phyloP scores from a whole-genome alignment of 2,888 invertebrate species.

The Limenitis camilla region DNA sequence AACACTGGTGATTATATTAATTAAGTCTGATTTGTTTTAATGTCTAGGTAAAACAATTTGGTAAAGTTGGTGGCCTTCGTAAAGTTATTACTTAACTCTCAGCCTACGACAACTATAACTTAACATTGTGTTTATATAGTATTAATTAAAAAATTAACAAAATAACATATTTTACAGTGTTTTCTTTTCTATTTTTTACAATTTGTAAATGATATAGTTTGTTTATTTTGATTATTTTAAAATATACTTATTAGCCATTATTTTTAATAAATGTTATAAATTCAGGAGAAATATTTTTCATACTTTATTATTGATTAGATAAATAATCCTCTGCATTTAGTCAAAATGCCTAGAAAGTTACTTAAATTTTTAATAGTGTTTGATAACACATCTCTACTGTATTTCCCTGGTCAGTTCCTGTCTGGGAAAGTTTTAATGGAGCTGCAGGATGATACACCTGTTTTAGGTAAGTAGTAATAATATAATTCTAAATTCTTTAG shows the following conservation, averaged over 20 bases:
- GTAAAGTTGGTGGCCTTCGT: constrained; percentile 58
- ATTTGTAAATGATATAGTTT: too few species aligned
- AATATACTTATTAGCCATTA: too few species aligned
- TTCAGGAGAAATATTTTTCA: too few species aligned
- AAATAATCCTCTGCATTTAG: background rate
- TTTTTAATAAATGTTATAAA: too few species aligned
- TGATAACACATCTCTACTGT: constrained; percentile 93
- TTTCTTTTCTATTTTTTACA: too few species aligned
- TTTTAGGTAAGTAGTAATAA: constrained; percentile 78
- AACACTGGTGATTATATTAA: background rate
- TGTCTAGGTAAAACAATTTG: constrained; percentile 4
- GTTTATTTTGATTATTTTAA: too few species aligned
- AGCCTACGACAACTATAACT: constrained; percentile 44
- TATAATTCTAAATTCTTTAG: background rate
- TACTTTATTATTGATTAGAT: too few species aligned
- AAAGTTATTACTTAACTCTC: constrained; percentile 60
- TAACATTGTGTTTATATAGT: too few species aligned
- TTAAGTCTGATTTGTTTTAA: background rate
- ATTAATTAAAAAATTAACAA: too few species aligned
- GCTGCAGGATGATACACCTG: constrained; percentile 93
- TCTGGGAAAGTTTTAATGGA: constrained; percentile 94
- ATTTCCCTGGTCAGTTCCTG: constrained; percentile 95
- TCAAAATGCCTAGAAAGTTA: constrained; percentile 87
- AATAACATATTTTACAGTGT: too few species aligned
- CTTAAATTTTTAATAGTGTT: constrained; percentile 94